These are phyloP conservation scores for Deilephila elpenor DNA, from an alignment of 2,888 invertebrate genomes.

Conservation along the genomic window DNA sequence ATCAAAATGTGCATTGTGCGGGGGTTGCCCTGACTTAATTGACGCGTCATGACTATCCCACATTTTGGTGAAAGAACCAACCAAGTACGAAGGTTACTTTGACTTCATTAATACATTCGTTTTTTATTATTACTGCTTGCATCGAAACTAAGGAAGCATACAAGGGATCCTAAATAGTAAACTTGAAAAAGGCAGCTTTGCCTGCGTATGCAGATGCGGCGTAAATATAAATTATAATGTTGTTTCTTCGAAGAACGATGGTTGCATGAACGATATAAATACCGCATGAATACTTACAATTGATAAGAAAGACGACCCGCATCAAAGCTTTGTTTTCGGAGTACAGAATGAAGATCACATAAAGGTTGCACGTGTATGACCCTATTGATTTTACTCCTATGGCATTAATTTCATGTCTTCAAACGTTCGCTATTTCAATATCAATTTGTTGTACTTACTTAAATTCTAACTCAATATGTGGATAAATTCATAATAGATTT, in stretches of 20 bases:
- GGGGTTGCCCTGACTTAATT: constrained; percentile 69
- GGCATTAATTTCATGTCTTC: neutral
- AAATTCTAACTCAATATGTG: too few relatives aligned
- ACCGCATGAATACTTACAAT: neutral
- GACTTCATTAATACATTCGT: neutral
- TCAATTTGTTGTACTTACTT: too few relatives aligned
- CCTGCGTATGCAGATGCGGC: neutral
- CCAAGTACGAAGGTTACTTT: constrained; percentile 15
- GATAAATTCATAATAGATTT: too few relatives aligned
- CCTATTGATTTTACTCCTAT: constrained; percentile 4
- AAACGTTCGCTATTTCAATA: too few relatives aligned
- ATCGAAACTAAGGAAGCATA: neutral
- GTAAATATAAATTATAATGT: neutral
- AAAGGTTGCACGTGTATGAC: neutral
- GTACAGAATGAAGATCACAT: constrained; percentile 15
- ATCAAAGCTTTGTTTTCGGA: neutral
- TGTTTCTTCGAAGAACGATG: neutral
- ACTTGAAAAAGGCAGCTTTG: neutral
- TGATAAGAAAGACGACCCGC: constrained; percentile 20
- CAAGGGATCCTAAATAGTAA: too few relatives aligned
- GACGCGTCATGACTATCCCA: constrained; percentile 68
- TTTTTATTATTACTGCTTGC: neutral
- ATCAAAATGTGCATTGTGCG: constrained; percentile 76
- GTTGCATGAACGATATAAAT: neutral
- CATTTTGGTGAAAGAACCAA: constrained; percentile 50